Base-by-base conservation (phyloP, 2,113 vertebrate species). In the Pipra filicauda region DNA sequence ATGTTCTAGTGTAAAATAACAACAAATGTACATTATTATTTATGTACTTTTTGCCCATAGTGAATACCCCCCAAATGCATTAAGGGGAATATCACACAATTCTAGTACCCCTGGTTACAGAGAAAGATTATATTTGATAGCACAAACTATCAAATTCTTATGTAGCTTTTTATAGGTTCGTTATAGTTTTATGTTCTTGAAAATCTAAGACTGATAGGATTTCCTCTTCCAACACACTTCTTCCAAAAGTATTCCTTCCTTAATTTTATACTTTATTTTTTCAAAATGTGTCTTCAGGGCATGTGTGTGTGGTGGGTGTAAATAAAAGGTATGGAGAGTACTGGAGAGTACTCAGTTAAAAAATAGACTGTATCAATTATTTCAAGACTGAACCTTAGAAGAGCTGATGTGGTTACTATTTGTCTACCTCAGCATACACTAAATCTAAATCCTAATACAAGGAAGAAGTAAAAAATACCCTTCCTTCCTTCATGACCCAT, bases 221-320 rank as follows among this genome's bases (percentile, higher is more conserved):
- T 52, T 51, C 20, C 28, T 31, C 37, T 71, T 79, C 30, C 46
- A 57, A 65, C 3, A 14, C 10, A 57, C 6, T 39, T 65, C 23
- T 64, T 52, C 18, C 59, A 43, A 52, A 41, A 41, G 13, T 35
- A 26, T 41, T 61, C 41, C 14, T 57, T 61, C 52, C n/a, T 48
- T 31, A 16, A 54, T 7, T 64, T 15, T 17, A 65, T 51, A 12
- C 8, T 75, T 75, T 39, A 11, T 8, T 9, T 85, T 75, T 67
- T 26, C 21, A 55, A 64, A 78, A 64, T 19, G 1, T 33, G 8
- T 20, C 24, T 61, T 82, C 7, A 9, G 7, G 24, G 11, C 15
- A 30, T 3, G 5, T 44, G 8, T 31, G 2, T 6, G 12, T 9
- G 7, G 8, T 2, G 5, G 41, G 6, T 54, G 6, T 33, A 67